Conservation (phyloP, 2,888 invertebrate species). For the Ptilodon capucinus region DNA sequence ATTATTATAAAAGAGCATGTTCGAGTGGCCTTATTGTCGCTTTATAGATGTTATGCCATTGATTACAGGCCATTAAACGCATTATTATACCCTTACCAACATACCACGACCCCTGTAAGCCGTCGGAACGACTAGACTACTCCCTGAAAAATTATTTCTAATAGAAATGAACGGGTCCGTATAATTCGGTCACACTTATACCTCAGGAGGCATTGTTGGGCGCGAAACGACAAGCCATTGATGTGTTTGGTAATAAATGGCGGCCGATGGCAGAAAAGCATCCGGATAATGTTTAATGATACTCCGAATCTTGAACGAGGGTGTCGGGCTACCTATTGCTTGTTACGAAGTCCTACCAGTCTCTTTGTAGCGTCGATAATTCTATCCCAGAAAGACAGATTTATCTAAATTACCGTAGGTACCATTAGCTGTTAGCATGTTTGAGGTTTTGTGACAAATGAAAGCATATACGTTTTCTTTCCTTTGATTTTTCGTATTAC, state of each 20-base stretch:
- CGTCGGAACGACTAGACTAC: slow-evolving; percentile 7
- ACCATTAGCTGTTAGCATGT: too few relatives aligned
- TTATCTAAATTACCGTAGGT: too few relatives aligned
- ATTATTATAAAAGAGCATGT: slow-evolving; percentile 77
- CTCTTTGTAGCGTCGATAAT: background rate
- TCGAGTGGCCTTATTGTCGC: slow-evolving; percentile 78
- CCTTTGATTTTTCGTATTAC: too few relatives aligned
- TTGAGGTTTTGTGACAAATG: too few relatives aligned
- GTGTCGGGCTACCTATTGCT: background rate
- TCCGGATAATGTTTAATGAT: slow-evolving; percentile 43
- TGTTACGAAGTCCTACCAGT: background rate
- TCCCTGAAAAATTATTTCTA: slow-evolving; percentile 32
- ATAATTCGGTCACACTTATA: slow-evolving; percentile 55
- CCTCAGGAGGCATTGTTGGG: slow-evolving; percentile 77
- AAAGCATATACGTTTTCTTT: too few relatives aligned
- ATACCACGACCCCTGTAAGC: slow-evolving; percentile 37
- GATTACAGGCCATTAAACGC: slow-evolving; percentile 82
- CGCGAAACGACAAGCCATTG: slow-evolving; percentile 77
- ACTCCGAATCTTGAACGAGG: slow-evolving; percentile 26
- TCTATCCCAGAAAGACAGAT: too few relatives aligned
- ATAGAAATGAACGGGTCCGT: slow-evolving; percentile 52
- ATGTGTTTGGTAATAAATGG: slow-evolving; percentile 76
- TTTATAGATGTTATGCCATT: slow-evolving; percentile 82
- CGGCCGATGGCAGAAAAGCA: slow-evolving; percentile 63
- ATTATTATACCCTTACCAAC: slow-evolving; percentile 69